These are phyloP conservation scores for Axea sp. DNA, from an alignment of 2,888 invertebrate genomes.

Conservation along the genomic window DNA sequence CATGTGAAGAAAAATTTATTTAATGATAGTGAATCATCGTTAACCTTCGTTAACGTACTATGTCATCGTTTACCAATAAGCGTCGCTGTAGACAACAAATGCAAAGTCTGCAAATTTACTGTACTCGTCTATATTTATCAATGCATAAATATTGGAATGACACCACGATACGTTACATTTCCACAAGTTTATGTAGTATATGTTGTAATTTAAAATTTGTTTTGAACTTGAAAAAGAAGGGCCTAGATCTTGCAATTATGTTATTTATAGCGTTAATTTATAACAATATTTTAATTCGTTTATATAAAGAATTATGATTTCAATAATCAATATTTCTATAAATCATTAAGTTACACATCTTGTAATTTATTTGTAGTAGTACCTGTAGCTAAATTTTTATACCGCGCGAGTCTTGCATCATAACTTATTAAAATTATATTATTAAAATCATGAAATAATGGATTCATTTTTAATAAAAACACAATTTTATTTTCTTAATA, in stretches of 20 bases:
- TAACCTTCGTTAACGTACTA: constrained; percentile 30
- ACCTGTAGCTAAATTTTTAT: too few relatives aligned
- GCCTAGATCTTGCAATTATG: constrained; percentile 8
- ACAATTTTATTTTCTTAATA: too few relatives aligned
- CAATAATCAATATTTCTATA: too few relatives aligned
- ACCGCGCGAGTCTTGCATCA: too few relatives aligned
- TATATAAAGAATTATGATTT: neutral
- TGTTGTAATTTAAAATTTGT: constrained; percentile 12
- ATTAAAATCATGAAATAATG: too few relatives aligned
- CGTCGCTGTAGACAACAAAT: constrained; percentile 37
- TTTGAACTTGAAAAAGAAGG: constrained; percentile 31
- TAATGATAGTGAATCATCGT: constrained; percentile 30
- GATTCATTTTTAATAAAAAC: too few relatives aligned
- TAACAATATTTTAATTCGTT: too few relatives aligned
- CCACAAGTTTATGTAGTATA: neutral
- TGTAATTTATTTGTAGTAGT: too few relatives aligned
- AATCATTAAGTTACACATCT: too few relatives aligned
- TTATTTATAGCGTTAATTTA: too few relatives aligned
- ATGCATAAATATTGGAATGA: constrained; percentile 21
- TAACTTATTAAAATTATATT: too few relatives aligned
- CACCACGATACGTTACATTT: constrained; percentile 5
- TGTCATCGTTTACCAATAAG: constrained; percentile 42
- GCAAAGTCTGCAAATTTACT: constrained; percentile 20
- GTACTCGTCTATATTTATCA: neutral
- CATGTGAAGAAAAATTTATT: constrained; percentile 22